These are phyloP conservation scores for Sebastes umbrosus DNA, from an alignment of 2,797 vertebrate species.

Conservation along the genomic window DNA sequence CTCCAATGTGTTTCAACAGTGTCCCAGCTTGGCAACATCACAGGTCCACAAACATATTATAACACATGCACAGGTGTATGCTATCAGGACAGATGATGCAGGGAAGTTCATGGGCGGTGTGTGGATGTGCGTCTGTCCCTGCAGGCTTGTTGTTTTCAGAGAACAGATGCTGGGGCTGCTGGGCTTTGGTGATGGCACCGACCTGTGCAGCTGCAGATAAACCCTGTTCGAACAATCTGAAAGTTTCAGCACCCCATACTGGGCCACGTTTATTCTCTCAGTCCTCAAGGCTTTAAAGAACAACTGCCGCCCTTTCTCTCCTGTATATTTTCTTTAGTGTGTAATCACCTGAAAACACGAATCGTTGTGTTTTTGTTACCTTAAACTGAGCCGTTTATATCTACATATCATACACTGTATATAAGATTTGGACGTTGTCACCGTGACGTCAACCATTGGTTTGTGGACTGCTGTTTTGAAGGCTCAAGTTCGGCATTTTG, in stretches of 20 bases:
- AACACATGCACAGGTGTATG: slow-evolving; percentile 8
- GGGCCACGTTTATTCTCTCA: background rate
- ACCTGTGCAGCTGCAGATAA: slow-evolving; percentile 22
- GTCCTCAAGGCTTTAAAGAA: background rate
- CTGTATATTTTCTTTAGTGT: no score
- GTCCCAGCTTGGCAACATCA: background rate
- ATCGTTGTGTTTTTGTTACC: no score
- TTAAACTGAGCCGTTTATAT: no score
- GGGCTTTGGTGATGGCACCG: background rate
- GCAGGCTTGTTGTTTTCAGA: slow-evolving; percentile 28
- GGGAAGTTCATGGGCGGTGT: background rate
- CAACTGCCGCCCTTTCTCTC: background rate
- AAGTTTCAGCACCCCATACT: background rate
- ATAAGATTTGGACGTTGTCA: fast-evolving
- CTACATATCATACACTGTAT: no score
- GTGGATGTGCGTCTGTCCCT: background rate
- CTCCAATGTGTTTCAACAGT: background rate
- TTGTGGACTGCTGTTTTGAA: no score
- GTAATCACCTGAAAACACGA: no score
- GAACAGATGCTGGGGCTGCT: slow-evolving; percentile 35
- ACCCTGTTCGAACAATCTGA: background rate
- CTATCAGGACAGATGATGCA: background rate
- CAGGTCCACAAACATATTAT: background rate
- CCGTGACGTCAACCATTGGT: no score
- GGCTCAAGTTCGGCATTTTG: fast-evolving